Conservation (phyloP, 2,888 invertebrate genomes). For the Acleris literana region DNA sequence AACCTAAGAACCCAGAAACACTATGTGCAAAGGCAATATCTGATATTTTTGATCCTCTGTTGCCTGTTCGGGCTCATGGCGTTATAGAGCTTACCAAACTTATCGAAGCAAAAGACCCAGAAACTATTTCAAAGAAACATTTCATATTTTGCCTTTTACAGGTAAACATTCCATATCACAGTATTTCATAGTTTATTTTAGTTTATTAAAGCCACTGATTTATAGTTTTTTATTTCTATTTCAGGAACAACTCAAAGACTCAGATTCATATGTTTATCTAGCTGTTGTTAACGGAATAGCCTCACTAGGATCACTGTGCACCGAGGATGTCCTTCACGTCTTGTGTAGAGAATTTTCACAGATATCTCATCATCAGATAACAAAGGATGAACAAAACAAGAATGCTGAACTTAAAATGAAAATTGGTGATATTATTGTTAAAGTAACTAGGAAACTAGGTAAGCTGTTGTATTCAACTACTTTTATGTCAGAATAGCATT, state of each 20-base stretch:
- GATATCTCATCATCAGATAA: slow-evolving; percentile 47
- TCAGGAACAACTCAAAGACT: slow-evolving; percentile 88
- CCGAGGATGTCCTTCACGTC: slow-evolving; percentile 86
- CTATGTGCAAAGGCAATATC: slow-evolving; percentile 85
- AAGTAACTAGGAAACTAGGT: slow-evolving; percentile 88
- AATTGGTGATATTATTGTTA: slow-evolving; percentile 91
- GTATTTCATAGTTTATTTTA: no score
- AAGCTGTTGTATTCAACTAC: slow-evolving; percentile 46
- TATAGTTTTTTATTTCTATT: slow-evolving; percentile 46
- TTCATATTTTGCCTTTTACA: slow-evolving; percentile 88
- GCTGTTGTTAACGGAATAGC: slow-evolving; percentile 90
- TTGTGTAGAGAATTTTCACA: slow-evolving; percentile 87
- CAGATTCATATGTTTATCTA: slow-evolving; percentile 93
- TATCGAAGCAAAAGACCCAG: slow-evolving; percentile 86
- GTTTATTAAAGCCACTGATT: not conserved
- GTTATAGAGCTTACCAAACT: slow-evolving; percentile 88
- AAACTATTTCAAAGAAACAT: slow-evolving; percentile 85
- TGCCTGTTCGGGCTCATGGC: slow-evolving; percentile 93
- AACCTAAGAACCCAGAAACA: slow-evolving; percentile 51
- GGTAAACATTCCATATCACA: slow-evolving; percentile 70
- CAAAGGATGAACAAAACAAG: slow-evolving; percentile 67
- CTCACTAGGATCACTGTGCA: slow-evolving; percentile 85
- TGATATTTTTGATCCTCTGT: slow-evolving; percentile 87
- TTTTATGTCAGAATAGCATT: not conserved
- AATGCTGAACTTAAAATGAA: slow-evolving; percentile 87